Evolutionary conservation across 2,888 invertebrate species (phyloP).

Genomic region (Drosophila neoperkinsi): DNA sequence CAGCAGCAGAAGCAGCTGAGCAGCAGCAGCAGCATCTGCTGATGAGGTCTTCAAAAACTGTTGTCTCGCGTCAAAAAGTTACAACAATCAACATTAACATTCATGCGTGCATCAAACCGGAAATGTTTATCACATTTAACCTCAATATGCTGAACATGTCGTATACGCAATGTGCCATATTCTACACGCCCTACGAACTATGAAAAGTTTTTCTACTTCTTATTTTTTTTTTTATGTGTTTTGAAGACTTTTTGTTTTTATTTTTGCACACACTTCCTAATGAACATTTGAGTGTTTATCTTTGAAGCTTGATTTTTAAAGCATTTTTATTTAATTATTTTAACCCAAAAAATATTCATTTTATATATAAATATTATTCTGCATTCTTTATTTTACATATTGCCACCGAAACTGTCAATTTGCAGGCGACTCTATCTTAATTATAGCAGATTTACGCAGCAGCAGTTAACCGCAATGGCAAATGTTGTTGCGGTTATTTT

Average conservation of each 20-base stretch:
- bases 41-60: slow-evolving; percentile 46
- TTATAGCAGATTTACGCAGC: neutral
- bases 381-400: neutral
- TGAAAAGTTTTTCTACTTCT: neutral
- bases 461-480: slow-evolving; percentile 3
- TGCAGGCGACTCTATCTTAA: slow-evolving; percentile 12
- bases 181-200: slow-evolving; percentile 10
- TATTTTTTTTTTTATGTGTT: neutral
- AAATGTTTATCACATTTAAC: slow-evolving; percentile 72
- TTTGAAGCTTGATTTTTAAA: neutral
- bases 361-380: neutral
- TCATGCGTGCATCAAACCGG: slow-evolving; percentile 66
- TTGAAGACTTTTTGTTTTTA: neutral
- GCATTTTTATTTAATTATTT: neutral
- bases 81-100: slow-evolving; percentile 71
- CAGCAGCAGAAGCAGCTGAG: slow-evolving; percentile 21
- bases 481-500: slow-evolving; percentile 31
- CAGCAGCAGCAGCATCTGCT: slow-evolving; percentile 9
- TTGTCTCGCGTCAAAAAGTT: slow-evolving; percentile 66
- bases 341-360: neutral
- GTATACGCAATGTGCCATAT: slow-evolving; percentile 61
- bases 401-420: slow-evolving; percentile 8
- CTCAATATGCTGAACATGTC: slow-evolving; percentile 54
- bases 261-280: slow-evolving; percentile 5
- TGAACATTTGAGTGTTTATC: neutral